A percentile compares a stretch with the other conserved stretches of the same genome.
phyloP scores from a whole-genome alignment of 2,797 vertebrate genomes.

The Silurus aristotelis region DNA sequence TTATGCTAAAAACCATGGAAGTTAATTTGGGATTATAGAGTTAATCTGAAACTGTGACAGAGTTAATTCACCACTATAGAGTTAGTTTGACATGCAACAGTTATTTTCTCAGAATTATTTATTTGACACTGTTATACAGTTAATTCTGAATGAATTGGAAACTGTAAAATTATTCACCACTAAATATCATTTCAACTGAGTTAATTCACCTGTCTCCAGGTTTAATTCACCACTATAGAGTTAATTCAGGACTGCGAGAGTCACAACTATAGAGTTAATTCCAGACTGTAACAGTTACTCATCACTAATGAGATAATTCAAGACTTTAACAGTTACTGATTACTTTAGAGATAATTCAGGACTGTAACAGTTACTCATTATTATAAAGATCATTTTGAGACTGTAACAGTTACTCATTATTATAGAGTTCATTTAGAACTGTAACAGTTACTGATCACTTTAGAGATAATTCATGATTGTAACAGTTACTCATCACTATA shows the following conservation, averaged over 20 bases:
- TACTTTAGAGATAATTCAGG: neutral
- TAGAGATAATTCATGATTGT: neutral
- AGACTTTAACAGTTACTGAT: too few relatives aligned
- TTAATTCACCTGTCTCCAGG: neutral
- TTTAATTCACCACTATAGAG: neutral
- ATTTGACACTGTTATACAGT: neutral
- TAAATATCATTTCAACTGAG: too few relatives aligned
- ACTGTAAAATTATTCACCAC: neutral
- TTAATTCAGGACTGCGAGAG: neutral
- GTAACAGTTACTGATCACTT: too few relatives aligned
- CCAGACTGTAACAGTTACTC: too few relatives aligned
- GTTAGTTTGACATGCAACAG: neutral
- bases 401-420: too few relatives aligned
- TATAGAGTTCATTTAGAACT: neutral
- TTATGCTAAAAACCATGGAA: neutral
- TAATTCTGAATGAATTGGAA: neutral
- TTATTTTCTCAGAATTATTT: neutral
- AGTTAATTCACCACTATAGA: neutral
- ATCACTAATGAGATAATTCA: too few relatives aligned
- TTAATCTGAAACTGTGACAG: neutral
- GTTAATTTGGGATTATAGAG: too few relatives aligned
- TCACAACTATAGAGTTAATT: too few relatives aligned
- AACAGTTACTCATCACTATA: too few relatives aligned
- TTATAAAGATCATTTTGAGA: neutral
- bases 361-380: neutral